Percentiles rank a stretch among this genome's conserved stretches.
Evolutionary conservation across 2,888 invertebrate genomes (phyloP).

Genomic region (Cephus sareptanus): DNA sequence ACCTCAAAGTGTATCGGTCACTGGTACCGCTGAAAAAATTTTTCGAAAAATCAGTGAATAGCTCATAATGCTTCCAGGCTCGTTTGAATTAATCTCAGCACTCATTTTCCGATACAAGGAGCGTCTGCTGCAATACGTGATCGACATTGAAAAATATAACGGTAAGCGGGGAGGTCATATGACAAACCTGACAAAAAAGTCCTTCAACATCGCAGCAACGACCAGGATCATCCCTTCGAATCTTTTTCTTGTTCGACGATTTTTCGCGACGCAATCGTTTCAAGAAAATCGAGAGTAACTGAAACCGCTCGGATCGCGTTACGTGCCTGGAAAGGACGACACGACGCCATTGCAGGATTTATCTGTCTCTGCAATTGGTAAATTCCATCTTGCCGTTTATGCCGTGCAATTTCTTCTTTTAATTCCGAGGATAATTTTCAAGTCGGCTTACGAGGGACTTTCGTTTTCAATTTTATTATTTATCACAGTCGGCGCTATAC

Average conservation of each 20-base stretch:
- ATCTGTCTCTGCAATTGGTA: slow-evolving; percentile 9
- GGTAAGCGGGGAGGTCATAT: slow-evolving; percentile 3
- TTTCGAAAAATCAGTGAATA: slow-evolving; percentile 26
- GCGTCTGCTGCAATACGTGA: slow-evolving; percentile 33
- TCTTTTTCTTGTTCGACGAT: not conserved
- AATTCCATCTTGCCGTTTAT: slow-evolving; percentile 8
- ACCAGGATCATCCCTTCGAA: slow-evolving; percentile 10
- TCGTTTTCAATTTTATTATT: too few species aligned
- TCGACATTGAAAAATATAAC: slow-evolving; percentile 33
- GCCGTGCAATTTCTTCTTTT: slow-evolving; percentile 2
- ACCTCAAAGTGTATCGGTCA: too few species aligned
- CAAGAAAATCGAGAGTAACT: too few species aligned
- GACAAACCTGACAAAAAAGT: slow-evolving; percentile 24
- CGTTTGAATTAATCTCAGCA: too few species aligned
- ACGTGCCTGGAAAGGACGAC: slow-evolving; percentile 9
- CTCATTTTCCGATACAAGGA: not conserved
- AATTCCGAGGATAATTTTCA: not conserved
- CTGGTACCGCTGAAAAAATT: not conserved
- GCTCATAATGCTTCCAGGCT: slow-evolving; percentile 15
- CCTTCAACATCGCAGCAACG: slow-evolving; percentile 21
- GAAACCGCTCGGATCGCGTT: too few species aligned
- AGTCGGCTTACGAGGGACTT: too few species aligned
- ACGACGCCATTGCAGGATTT: slow-evolving; percentile 3
- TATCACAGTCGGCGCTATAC: not conserved
- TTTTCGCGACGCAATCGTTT: too few species aligned